phyloP scores from a whole-genome alignment of 2,113 vertebrate genomes.

The Thamnaconus septentrionalis region DNA sequence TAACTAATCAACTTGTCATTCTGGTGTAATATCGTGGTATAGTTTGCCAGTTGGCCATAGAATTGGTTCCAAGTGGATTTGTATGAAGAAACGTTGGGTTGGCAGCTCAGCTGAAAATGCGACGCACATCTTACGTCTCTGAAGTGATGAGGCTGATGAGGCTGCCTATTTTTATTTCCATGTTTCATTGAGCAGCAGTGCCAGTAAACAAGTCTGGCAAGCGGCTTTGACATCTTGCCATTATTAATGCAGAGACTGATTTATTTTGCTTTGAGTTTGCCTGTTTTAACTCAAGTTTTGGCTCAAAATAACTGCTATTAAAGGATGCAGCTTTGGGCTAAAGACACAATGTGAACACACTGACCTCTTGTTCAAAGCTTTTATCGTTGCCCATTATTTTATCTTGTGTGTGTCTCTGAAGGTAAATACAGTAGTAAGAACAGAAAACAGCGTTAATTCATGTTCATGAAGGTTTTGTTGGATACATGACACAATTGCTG shows the following conservation, averaged over 20 bases:
- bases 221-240: conserved; percentile 39
- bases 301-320: conserved; percentile 21
- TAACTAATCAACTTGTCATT: no score
- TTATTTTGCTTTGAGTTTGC: conserved; percentile 11
- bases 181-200: conserved; percentile 37
- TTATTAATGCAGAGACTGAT: conserved; percentile 47
- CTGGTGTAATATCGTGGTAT: not conserved
- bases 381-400: no score
- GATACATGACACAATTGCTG: no score
- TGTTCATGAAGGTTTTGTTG: no score
- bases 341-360: no score
- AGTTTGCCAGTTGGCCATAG: conserved; percentile 10
- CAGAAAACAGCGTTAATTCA: no score
- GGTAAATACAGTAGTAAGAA: no score
- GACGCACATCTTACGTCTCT: not conserved
- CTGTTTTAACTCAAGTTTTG: conserved; percentile 28
- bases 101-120: conserved; percentile 5
- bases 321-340: no score
- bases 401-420: no score
- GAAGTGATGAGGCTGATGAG: not conserved
- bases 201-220: conserved; percentile 43
- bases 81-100: not conserved
- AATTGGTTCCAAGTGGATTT: conserved; percentile 5
- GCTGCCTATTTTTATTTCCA: conserved; percentile 33
- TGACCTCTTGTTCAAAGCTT: no score